These are phyloP conservation scores for Lutraria lutraria DNA, from an alignment of 2,888 invertebrate species.

Conservation along the genomic window DNA sequence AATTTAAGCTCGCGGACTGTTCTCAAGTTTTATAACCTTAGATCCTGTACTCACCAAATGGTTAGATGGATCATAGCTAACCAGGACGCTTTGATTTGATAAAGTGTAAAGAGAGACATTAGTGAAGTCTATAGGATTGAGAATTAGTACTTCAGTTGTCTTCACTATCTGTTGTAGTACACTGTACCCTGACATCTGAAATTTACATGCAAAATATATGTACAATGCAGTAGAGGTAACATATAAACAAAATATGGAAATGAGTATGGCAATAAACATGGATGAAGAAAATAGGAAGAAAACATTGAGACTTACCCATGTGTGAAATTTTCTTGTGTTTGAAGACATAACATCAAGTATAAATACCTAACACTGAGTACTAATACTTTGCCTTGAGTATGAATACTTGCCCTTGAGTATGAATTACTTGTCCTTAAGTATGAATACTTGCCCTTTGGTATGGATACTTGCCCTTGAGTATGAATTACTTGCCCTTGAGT, in stretches of 20 bases:
- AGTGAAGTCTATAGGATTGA: slow-evolving; percentile 20
- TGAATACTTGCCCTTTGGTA: too few relatives aligned
- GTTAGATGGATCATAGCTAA: neutral
- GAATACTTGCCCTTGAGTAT: too few relatives aligned
- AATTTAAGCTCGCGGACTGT: too few relatives aligned
- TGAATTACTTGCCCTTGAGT: neutral
- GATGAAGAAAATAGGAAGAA: too few relatives aligned
- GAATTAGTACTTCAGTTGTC: neutral
- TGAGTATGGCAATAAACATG: neutral
- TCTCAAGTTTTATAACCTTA: too few relatives aligned
- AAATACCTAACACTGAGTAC: neutral
- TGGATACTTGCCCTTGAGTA: neutral
- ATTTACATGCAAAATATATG: neutral
- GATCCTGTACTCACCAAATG: slow-evolving; percentile 8
- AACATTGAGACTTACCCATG: too few relatives aligned
- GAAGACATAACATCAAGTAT: neutral
- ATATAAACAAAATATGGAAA: neutral
- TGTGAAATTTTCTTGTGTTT: too few relatives aligned
- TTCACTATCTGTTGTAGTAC: slow-evolving; percentile 28
- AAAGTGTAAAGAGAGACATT: slow-evolving; percentile 22
- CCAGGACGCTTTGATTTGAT: neutral
- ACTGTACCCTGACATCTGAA: slow-evolving; percentile 4
- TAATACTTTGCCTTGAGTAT: neutral
- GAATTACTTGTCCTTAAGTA: too few relatives aligned
- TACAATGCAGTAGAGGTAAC: neutral